Base-by-base conservation (phyloP, 1,140 invertebrate genomes). In the Cydia pomonella region DNA sequence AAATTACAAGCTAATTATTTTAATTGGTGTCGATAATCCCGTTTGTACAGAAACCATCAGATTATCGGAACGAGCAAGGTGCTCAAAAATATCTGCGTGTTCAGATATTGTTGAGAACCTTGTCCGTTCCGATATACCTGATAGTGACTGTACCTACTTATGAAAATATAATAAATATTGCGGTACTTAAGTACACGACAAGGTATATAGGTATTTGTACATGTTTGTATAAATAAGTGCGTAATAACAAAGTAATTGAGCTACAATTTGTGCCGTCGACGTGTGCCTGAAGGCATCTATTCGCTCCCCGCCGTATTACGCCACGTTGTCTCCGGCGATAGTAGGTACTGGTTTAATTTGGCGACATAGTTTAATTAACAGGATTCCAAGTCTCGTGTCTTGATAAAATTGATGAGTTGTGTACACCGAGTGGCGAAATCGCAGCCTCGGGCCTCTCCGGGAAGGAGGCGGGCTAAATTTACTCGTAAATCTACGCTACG, bases 361-460 rank as follows among this genome's bases (percentile, higher is more conserved):
- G 87, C 74, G 84, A 85, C 85, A 91, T 88, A 89, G 87, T 92
- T 92, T 90, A 91, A 91, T 90, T 92, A 90, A 88, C 88, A 87
- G 86, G 82, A 89, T 85, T 88, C 85, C 83, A 82, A 89, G 87
- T 85, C 81, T 79, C 85, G 80, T 87, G 87, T 89, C 88, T 83
- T 87, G 82, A 82, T 83, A 82, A 87, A 91, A 92, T 92, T 90
- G 88, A 90, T 92, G 90, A 90, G 84, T 85, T 84, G 87, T 89
- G 86, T 89, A 82, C n/a, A n/a, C 83, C 82, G 80, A 64, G 78
- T 75, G 74, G 44, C 12, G 62, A 53, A 53, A 7, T 53, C 25
- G 72, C 73, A 18, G 66, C 77, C 38, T 63, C 62, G 69, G 78
- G 76, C 5, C 10, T 9, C 0, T 5, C 63, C 66, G 71, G 74